phyloP scores from a whole-genome alignment of 2,888 invertebrate species.

The Plagodis dolabraria region DNA sequence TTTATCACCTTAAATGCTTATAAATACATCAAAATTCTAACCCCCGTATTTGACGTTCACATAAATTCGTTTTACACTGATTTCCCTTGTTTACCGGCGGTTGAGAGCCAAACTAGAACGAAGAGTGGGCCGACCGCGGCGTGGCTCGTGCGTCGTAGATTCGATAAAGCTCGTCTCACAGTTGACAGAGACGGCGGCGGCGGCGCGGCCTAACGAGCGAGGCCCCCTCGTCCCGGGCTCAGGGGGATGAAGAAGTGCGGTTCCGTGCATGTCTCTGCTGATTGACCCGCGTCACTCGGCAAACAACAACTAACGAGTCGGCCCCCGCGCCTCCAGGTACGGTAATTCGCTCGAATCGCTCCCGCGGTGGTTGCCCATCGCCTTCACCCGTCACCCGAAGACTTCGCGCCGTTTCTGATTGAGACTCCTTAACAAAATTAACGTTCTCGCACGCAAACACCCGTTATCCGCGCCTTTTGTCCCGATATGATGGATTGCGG shows the following conservation, averaged over 20 bases:
- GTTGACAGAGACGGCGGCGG: slow-evolving; percentile 75
- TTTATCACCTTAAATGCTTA: slow-evolving; percentile 35
- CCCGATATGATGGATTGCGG: slow-evolving; percentile 82
- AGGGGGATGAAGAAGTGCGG: slow-evolving; percentile 82
- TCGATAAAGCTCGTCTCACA: slow-evolving; percentile 83
- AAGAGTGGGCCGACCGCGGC: slow-evolving; percentile 80
- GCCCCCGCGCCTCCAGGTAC: slow-evolving; percentile 81
- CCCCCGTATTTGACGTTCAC: slow-evolving; percentile 63
- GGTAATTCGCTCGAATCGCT: slow-evolving; percentile 75
- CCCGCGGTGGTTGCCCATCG: slow-evolving; percentile 65
- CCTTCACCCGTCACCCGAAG: slow-evolving; percentile 40
- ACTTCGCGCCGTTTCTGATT: slow-evolving; percentile 77
- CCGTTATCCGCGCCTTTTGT: slow-evolving; percentile 77
- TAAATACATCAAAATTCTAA: slow-evolving; percentile 45
- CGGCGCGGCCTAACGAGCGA: slow-evolving; percentile 77
- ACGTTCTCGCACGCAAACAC: slow-evolving; percentile 79
- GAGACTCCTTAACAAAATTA: slow-evolving; percentile 84
- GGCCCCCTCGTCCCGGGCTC: slow-evolving; percentile 49
- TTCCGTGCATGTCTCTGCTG: slow-evolving; percentile 85
- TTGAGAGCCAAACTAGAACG: slow-evolving; percentile 76
- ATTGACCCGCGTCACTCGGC: slow-evolving; percentile 85
- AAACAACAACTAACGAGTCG: slow-evolving; percentile 85
- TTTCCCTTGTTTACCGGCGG: slow-evolving; percentile 81
- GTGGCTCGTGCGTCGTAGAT: slow-evolving; percentile 83
- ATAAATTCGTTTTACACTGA: slow-evolving; percentile 80